Conservation (phyloP, 2,797 vertebrate species). For the Danionella dracula region DNA sequence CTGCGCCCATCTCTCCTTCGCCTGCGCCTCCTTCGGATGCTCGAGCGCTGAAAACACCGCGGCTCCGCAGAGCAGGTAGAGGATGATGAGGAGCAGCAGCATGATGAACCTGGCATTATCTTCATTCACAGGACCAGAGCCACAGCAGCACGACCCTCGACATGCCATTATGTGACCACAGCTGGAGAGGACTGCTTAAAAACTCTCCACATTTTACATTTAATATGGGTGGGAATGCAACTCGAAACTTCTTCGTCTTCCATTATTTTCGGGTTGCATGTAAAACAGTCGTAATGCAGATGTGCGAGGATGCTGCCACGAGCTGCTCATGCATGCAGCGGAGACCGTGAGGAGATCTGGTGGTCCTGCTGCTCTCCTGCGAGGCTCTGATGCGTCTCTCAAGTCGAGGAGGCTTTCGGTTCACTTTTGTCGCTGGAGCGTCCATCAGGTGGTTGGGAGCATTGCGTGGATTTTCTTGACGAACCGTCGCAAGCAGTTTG, state of each 20-base stretch:
- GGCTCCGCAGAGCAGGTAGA: slow-evolving; percentile 79
- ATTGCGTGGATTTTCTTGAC: neutral
- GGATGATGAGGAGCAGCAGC: slow-evolving; percentile 70
- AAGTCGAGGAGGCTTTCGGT: neutral
- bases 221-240: neutral
- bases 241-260: slow-evolving; percentile 11
- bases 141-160: slow-evolving; percentile 59
- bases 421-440: neutral
- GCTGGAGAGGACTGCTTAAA: slow-evolving; percentile 22
- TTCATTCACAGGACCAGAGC: slow-evolving; percentile 68
- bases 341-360: neutral
- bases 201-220: slow-evolving; percentile 41
- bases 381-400: neutral
- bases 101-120: slow-evolving; percentile 79
- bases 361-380: neutral
- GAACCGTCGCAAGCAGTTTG: neutral
- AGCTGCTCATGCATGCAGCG: slow-evolving; percentile 10
- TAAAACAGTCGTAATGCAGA: neutral
- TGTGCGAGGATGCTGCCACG: neutral
- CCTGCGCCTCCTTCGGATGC: slow-evolving; percentile 71
- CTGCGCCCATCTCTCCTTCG: slow-evolving; percentile 73
- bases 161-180: slow-evolving; percentile 66
- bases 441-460: neutral
- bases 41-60: slow-evolving; percentile 83
- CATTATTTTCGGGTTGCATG: slow-evolving; percentile 30